Conservation (phyloP, 2,113 vertebrate species). For the Steatornis caripensis region DNA sequence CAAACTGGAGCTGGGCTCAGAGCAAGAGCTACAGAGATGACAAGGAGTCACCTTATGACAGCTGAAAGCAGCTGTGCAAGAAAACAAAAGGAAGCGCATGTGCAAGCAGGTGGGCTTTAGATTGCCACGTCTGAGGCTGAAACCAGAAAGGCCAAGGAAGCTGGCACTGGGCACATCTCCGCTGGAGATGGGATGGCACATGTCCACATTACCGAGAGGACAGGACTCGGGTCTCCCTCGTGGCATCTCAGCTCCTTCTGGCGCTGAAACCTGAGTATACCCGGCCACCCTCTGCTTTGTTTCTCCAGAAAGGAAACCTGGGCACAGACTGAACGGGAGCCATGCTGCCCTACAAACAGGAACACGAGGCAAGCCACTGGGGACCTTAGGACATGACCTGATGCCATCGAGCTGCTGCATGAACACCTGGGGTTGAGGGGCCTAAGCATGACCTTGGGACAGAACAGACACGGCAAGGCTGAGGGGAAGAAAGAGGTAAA, state of each 20-base stretch:
- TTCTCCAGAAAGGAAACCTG: background rate
- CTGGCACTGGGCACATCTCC: rapidly evolving
- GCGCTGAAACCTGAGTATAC: background rate
- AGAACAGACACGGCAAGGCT: background rate
- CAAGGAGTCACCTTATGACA: background rate
- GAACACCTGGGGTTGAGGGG: background rate
- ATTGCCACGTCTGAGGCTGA: rapidly evolving
- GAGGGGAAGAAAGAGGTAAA: background rate
- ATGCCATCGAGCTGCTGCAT: background rate
- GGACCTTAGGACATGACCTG: background rate
- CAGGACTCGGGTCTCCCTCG: background rate
- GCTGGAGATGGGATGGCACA: background rate
- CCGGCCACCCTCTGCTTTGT: rapidly evolving
- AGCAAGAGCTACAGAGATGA: background rate
- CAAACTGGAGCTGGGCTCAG: background rate
- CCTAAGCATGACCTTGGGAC: background rate
- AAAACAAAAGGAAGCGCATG: background rate
- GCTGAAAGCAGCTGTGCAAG: background rate
- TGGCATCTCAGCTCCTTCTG: background rate
- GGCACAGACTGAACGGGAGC: background rate
- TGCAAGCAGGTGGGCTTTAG: background rate
- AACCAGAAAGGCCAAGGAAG: background rate
- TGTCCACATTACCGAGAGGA: background rate
- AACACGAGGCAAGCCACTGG: background rate
- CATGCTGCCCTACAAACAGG: background rate